Percentiles rank a stretch among this genome's conserved stretches.
These are phyloP conservation scores for Salarias fasciatus DNA, from an alignment of 2,797 vertebrate species.

Conservation along the genomic window DNA sequence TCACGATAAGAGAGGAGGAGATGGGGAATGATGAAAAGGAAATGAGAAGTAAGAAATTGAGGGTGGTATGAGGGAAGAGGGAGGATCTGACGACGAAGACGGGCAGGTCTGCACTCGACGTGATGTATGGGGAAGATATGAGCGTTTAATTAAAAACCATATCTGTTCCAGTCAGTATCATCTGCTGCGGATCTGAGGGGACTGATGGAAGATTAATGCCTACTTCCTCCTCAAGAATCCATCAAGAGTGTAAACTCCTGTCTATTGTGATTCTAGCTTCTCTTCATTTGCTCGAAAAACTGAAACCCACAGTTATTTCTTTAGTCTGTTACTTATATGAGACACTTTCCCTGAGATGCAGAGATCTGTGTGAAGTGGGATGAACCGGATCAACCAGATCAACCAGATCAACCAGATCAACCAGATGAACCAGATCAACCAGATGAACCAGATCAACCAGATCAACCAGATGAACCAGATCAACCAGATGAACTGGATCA, in stretches of 20 bases:
- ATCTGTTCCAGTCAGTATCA: conserved; percentile 15
- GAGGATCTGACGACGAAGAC: conserved; percentile 2
- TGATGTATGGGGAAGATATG: conserved; percentile 14
- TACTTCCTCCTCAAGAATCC: neutral
- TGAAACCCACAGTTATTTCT: too few relatives aligned
- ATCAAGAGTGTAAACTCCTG: neutral
- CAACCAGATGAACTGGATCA: too few relatives aligned
- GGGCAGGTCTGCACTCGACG: neutral
- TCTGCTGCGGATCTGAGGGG: conserved; percentile 5
- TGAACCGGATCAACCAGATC: too few relatives aligned
- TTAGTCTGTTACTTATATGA: too few relatives aligned
- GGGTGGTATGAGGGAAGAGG: conserved; percentile 1
- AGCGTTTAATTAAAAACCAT: conserved; percentile 29
- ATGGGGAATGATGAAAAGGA: conserved; percentile 44
- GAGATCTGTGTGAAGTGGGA: too few relatives aligned
- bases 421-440: too few relatives aligned
- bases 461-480: too few relatives aligned
- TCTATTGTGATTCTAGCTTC: too few relatives aligned
- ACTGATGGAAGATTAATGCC: neutral
- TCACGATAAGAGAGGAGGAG: conserved; percentile 23
- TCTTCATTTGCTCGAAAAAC: too few relatives aligned
- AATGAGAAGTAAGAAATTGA: conserved; percentile 20
- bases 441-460: too few relatives aligned
- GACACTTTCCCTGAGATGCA: too few relatives aligned
- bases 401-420: too few relatives aligned